A percentile compares a stretch with the other conserved stretches of the same genome.
Conservation (phyloP, 2,797 vertebrate species). For the Myotis findleyi region DNA sequence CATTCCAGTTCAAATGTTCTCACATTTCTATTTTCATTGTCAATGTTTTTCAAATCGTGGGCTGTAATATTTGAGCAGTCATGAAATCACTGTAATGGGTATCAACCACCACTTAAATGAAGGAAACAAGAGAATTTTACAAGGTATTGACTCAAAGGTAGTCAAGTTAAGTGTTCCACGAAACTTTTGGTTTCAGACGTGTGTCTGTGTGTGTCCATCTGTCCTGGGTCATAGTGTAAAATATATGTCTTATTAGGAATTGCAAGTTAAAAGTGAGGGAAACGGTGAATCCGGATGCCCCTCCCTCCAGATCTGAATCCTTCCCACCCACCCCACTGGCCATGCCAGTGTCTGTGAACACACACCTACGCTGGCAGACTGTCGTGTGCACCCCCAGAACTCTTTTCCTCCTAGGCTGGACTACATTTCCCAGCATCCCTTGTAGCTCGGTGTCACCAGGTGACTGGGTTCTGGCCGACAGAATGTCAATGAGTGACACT, state of each 20-base stretch:
- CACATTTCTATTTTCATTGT: background rate
- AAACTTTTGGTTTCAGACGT: background rate
- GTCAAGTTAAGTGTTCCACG: background rate
- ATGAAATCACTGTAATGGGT: background rate
- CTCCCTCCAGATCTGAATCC: background rate
- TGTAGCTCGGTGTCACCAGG: background rate
- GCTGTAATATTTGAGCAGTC: no score
- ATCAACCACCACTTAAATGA: background rate
- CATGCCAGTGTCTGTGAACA: rapidly evolving
- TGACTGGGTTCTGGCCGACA: background rate
- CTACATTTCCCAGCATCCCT: background rate
- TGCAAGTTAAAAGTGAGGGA: background rate
- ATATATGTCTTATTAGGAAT: background rate
- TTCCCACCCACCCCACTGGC: background rate
- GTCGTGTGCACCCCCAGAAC: rapidly evolving
- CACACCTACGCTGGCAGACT: background rate
- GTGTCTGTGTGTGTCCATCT: no score
- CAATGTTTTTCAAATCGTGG: background rate
- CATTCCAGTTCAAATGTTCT: background rate
- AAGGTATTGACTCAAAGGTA: rapidly evolving
- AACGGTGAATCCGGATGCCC: background rate
- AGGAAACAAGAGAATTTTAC: background rate
- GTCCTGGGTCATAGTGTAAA: background rate
- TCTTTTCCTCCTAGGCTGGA: background rate
- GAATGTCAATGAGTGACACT: background rate